These are phyloP conservation scores for Mylabris phalerata DNA, from an alignment of 1,140 invertebrate species.

Conservation along the genomic window DNA sequence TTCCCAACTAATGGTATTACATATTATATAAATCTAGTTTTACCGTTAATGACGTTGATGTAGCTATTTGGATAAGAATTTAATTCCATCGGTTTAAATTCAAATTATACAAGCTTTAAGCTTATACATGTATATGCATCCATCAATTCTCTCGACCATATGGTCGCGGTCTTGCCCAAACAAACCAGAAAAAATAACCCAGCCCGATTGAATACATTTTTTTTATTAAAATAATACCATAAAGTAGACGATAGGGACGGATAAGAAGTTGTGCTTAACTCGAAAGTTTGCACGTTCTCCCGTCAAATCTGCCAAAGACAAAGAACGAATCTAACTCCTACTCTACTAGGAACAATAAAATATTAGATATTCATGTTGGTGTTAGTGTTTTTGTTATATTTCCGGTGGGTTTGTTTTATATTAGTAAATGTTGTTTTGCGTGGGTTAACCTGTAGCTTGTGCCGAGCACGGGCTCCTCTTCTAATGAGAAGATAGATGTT, in stretches of 20 bases:
- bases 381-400: slow-evolving; percentile 9
- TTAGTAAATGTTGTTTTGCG: slow-evolving; percentile 16
- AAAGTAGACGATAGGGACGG: too few relatives aligned
- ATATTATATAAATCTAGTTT: slow-evolving; percentile 18
- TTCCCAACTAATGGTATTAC: too few relatives aligned
- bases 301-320: too few relatives aligned
- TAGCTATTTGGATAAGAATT: slow-evolving; percentile 21
- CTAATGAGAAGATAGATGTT: slow-evolving; percentile 8
- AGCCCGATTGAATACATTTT: slow-evolving; percentile 11
- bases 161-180: slow-evolving; percentile 15
- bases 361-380: slow-evolving; percentile 15
- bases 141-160: slow-evolving; percentile 14
- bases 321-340: too few relatives aligned
- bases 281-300: too few relatives aligned
- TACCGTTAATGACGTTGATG: slow-evolving; percentile 25
- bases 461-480: slow-evolving; percentile 21
- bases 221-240: too few relatives aligned
- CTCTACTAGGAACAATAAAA: slow-evolving; percentile 1
- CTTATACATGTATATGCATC: slow-evolving; percentile 12
- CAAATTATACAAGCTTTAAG: slow-evolving; percentile 19
- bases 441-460: slow-evolving; percentile 24
- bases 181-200: background rate
- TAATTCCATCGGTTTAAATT: slow-evolving; percentile 16
- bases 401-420: slow-evolving; percentile 25
- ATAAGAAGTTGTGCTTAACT: too few relatives aligned